A percentile compares a stretch with the other conserved stretches of the same genome.
Conservation (phyloP, 2,113 vertebrate species). For the Numenius arquata region DNA sequence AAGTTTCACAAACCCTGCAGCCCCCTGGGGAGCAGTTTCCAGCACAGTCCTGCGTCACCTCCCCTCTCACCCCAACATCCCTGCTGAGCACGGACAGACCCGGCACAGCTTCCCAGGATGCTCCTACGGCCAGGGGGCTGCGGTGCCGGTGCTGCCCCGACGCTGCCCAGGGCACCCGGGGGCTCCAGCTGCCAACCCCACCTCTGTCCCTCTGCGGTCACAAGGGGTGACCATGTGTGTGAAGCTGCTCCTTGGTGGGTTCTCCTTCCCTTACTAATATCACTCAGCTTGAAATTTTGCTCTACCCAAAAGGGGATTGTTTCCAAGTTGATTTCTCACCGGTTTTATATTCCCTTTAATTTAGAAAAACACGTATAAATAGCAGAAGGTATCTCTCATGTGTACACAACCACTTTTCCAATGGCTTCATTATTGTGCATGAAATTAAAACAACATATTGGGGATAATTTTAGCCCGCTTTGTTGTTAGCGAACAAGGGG, state of each 20-base stretch:
- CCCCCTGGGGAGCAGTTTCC: not conserved
- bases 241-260: not conserved
- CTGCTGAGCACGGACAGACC: not conserved
- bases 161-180: fast-evolving
- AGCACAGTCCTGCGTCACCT: not conserved
- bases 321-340: slow-evolving; percentile 32
- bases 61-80: not conserved
- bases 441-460: not conserved
- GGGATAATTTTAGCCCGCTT: not conserved
- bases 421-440: not conserved
- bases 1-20: not conserved
- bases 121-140: not conserved
- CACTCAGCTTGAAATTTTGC: not conserved
- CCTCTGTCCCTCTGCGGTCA: fast-evolving
- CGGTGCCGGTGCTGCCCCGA: not conserved
- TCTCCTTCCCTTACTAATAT: not conserved
- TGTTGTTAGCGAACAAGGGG: fast-evolving
- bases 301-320: not conserved
- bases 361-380: slow-evolving; percentile 23
- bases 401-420: not conserved
- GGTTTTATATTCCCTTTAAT: slow-evolving; percentile 28
- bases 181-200: fast-evolving
- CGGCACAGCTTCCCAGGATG: not conserved
- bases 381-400: slow-evolving; percentile 1
- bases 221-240: fast-evolving